A percentile compares a stretch with the other conserved stretches of the same genome.
phyloP scores from a whole-genome alignment of 2,797 vertebrate species.

The Prunella strophiata region DNA sequence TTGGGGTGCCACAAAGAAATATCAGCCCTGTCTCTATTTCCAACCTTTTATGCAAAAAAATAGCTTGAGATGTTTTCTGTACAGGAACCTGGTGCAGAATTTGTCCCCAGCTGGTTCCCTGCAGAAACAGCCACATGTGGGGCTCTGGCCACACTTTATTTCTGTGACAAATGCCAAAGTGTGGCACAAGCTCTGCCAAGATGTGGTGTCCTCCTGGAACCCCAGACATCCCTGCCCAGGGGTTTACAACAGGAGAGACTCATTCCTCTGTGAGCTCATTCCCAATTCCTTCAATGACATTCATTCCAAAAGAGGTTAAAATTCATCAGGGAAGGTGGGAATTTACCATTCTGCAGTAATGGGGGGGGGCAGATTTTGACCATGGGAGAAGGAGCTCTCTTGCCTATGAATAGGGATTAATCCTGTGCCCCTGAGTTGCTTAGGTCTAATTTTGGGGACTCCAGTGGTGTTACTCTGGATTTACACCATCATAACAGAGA shows the following conservation, averaged over 20 bases:
- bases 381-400: background rate
- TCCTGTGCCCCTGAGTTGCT: background rate
- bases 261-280: background rate
- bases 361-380: background rate
- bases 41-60: background rate
- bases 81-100: background rate
- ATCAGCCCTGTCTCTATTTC: background rate
- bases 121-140: background rate
- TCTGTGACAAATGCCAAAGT: background rate
- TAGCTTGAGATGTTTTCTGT: background rate
- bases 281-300: background rate
- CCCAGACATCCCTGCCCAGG: background rate
- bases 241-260: background rate
- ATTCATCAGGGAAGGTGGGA: background rate
- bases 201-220: background rate
- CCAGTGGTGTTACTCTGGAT: background rate
- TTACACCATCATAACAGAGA: background rate
- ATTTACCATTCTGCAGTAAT: background rate
- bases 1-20: background rate
- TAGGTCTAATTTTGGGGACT: slow-evolving; percentile 35
- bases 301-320: background rate
- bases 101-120: background rate
- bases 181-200: background rate
- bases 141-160: background rate
- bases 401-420: background rate